These are phyloP conservation scores for Cheilosia variabilis DNA, from an alignment of 2,888 invertebrate species.

Conservation along the genomic window DNA sequence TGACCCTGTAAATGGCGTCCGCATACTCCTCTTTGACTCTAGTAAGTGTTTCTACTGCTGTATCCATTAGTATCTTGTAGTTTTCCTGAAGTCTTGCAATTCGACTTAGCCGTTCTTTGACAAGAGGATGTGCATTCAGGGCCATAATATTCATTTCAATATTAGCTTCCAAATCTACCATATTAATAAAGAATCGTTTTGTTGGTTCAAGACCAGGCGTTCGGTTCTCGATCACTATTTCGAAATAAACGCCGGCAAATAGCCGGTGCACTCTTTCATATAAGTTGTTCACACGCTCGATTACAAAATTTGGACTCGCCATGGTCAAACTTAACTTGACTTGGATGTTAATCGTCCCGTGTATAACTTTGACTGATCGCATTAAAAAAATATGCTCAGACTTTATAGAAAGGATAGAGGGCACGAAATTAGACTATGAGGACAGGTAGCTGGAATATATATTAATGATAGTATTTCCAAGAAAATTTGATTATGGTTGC, in stretches of 20 bases:
- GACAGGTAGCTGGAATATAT: background rate
- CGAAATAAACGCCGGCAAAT: background rate
- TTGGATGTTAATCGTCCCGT: background rate
- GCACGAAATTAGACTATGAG: background rate
- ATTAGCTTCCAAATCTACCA: background rate
- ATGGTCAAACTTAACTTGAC: background rate
- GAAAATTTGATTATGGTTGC: too few species aligned
- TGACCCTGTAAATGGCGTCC: background rate
- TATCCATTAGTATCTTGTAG: background rate
- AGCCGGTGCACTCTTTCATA: background rate
- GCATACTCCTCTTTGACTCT: background rate
- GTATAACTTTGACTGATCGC: background rate
- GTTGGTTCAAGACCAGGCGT: background rate
- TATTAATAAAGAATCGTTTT: background rate
- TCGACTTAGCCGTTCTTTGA: background rate
- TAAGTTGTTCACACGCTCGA: background rate
- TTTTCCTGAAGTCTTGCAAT: slow-evolving; percentile 6
- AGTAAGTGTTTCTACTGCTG: background rate
- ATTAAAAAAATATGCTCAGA: background rate
- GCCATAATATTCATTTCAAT: background rate
- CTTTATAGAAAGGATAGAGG: background rate
- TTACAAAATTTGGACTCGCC: background rate
- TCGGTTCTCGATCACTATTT: background rate
- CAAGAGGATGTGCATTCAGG: background rate
- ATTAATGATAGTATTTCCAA: too few species aligned